Evolutionary conservation across 1,140 invertebrate genomes (phyloP).

Genomic region (Drosophila lacertosa): DNA sequence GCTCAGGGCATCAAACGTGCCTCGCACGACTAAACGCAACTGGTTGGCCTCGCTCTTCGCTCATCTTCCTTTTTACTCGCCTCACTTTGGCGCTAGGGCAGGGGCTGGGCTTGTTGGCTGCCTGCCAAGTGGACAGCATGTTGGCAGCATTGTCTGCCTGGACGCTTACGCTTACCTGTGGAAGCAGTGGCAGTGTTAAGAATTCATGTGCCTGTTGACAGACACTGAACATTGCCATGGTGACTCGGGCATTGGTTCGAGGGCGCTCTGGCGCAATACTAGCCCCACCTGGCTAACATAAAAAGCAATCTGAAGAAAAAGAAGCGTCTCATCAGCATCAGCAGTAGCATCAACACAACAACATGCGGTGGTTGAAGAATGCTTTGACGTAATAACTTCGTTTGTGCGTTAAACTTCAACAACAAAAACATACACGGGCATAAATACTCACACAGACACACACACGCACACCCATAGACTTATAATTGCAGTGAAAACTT

Average conservation of each 20-base stretch:
- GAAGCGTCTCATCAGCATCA: neutral
- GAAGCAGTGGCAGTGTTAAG: constrained; percentile 26
- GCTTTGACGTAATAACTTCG: constrained; percentile 34
- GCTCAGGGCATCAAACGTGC: constrained; percentile 51
- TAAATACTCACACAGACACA: constrained; percentile 12
- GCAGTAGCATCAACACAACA: constrained; percentile 8
- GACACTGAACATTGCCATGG: constrained; percentile 34
- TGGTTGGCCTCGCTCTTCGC: constrained; percentile 57
- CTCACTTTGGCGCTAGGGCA: neutral
- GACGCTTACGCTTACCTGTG: constrained; percentile 35
- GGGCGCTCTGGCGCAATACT: constrained; percentile 6
- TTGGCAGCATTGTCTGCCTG: constrained; percentile 25
- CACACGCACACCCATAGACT: constrained; percentile 6
- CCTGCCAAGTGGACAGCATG: constrained; percentile 30
- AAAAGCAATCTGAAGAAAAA: neutral
- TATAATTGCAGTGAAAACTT: constrained; percentile 70
- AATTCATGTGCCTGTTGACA: constrained; percentile 53
- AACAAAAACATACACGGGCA: constrained; percentile 5
- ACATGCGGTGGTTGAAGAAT: neutral
- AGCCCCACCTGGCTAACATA: constrained; percentile 17
- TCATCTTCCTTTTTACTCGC: constrained; percentile 3
- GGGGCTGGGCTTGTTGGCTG: constrained; percentile 22
- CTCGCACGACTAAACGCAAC: constrained; percentile 61
- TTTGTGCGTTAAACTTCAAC: constrained; percentile 29
- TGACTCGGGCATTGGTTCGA: neutral